Percentiles rank a stretch among this genome's conserved stretches.
Conservation (phyloP, 1,140 invertebrate genomes). For the Teleopsis dalmanni region DNA sequence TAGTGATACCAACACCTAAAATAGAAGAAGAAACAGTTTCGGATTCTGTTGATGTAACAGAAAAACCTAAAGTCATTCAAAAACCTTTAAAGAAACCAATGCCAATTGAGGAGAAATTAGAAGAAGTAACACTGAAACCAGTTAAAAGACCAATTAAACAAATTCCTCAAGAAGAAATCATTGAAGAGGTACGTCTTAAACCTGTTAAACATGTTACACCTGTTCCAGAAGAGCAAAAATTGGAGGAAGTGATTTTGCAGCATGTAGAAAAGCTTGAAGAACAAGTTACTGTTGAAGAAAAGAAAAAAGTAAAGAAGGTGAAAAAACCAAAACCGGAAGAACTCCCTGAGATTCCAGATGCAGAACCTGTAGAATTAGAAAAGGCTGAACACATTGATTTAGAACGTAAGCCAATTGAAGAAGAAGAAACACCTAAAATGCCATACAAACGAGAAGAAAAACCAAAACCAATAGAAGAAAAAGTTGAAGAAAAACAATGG, state of each 20-base stretch:
- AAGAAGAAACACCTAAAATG: constrained; percentile 36
- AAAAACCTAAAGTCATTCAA: constrained; percentile 15
- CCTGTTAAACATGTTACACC: constrained; percentile 31
- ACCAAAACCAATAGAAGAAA: constrained; percentile 40
- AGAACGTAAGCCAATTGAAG: constrained; percentile 37
- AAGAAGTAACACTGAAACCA: constrained; percentile 44
- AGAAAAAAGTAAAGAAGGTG: constrained; percentile 29
- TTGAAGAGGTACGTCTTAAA: constrained; percentile 38
- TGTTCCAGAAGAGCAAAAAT: constrained; percentile 35
- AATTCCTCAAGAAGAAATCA: constrained; percentile 31
- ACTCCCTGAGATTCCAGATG: constrained; percentile 31
- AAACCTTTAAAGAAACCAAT: constrained; percentile 31
- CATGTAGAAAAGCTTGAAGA: constrained; percentile 44
- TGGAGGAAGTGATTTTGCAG: constrained; percentile 47
- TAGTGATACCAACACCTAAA: constrained; percentile 3
- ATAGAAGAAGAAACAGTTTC: constrained; percentile 11
- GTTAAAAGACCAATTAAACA: constrained; percentile 27
- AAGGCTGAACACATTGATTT: constrained; percentile 39
- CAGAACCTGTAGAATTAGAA: constrained; percentile 30
- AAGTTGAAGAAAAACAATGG: constrained; percentile 44
- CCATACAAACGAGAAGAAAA: constrained; percentile 40
- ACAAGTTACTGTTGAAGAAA: constrained; percentile 31
- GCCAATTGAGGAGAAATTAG: constrained; percentile 37
- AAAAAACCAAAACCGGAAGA: constrained; percentile 37
- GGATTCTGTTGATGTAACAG: background rate